Conservation (phyloP, 2,113 vertebrate species). For the Oryzias melastigma region DNA sequence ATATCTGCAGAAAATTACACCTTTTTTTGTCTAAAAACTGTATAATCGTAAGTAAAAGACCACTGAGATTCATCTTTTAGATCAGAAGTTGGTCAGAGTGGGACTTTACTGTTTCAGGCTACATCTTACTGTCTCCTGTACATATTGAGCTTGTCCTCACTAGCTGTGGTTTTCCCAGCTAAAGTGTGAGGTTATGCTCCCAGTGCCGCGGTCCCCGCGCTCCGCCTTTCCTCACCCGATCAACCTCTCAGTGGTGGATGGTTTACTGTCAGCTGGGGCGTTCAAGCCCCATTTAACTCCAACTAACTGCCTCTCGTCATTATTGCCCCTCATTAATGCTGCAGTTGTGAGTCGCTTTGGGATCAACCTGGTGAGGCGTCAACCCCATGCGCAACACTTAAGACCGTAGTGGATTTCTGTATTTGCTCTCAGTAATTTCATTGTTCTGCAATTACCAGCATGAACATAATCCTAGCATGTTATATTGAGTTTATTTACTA, state of each 20-base stretch:
- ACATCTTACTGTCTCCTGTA: conserved; percentile 10
- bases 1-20: no score
- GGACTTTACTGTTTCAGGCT: conserved; percentile 1
- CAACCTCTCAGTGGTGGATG: conserved; percentile 50
- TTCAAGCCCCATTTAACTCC: conserved; percentile 78
- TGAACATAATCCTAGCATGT: conserved; percentile 33
- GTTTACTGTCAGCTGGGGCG: conserved; percentile 66
- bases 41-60: no score
- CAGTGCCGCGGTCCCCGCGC: conserved; percentile 29
- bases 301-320: conserved; percentile 72
- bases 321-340: conserved; percentile 65
- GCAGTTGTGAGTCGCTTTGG: conserved; percentile 33
- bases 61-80: no score
- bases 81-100: no score
- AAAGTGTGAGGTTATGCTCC: conserved; percentile 43
- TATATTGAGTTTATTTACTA: conserved; percentile 27
- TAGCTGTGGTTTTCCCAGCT: neutral
- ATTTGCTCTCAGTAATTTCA: conserved; percentile 28
- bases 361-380: conserved; percentile 44
- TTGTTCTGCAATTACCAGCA: conserved; percentile 30
- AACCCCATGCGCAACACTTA: conserved; percentile 23
- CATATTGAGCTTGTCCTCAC: no score
- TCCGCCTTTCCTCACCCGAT: conserved; percentile 41
- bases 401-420: conserved; percentile 1
- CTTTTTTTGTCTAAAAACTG: no score